phyloP scores from a whole-genome alignment of 2,113 vertebrate genomes.

The Typhlomys cinereus region DNA sequence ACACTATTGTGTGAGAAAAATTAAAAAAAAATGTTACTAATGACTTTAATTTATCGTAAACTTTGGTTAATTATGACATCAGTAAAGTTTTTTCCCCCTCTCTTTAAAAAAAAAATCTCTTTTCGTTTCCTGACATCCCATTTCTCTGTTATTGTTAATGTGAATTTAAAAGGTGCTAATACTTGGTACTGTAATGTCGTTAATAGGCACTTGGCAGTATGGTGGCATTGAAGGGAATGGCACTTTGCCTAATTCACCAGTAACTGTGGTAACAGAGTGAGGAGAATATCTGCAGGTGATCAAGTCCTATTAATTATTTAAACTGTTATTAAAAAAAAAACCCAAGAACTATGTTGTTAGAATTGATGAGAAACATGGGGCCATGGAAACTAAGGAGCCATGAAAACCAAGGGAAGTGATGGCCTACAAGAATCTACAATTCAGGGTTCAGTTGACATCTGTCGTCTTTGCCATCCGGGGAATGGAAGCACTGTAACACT shows the following conservation, averaged over 20 bases:
- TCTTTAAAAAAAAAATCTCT: no score
- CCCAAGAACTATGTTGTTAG: not conserved
- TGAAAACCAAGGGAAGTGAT: not conserved
- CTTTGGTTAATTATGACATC: constrained; percentile 53
- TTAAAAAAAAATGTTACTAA: not conserved
- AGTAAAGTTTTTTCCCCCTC: not conserved
- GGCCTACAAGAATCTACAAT: not conserved
- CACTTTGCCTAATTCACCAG: constrained; percentile 37
- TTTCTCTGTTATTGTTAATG: constrained; percentile 58
- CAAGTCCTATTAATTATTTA: constrained; percentile 46
- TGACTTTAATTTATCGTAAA: constrained; percentile 42
- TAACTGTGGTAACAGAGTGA: not conserved
- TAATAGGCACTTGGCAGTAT: constrained; percentile 22
- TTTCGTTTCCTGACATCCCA: constrained; percentile 26
- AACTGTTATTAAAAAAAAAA: constrained; percentile 52
- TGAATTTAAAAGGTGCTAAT: constrained; percentile 60
- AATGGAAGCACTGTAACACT: not conserved
- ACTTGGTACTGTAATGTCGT: constrained; percentile 23
- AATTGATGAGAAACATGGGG: constrained; percentile 27
- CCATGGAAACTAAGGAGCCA: constrained; percentile 13
- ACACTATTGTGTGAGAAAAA: constrained; percentile 29
- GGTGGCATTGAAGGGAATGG: not conserved
- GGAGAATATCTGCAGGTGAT: not conserved
- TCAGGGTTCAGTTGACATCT: not conserved
- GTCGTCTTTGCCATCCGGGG: not conserved